Conservation (phyloP, 35 echinoderm and acorn worm genomes). For the Eucidaris tribuloides region DNA sequence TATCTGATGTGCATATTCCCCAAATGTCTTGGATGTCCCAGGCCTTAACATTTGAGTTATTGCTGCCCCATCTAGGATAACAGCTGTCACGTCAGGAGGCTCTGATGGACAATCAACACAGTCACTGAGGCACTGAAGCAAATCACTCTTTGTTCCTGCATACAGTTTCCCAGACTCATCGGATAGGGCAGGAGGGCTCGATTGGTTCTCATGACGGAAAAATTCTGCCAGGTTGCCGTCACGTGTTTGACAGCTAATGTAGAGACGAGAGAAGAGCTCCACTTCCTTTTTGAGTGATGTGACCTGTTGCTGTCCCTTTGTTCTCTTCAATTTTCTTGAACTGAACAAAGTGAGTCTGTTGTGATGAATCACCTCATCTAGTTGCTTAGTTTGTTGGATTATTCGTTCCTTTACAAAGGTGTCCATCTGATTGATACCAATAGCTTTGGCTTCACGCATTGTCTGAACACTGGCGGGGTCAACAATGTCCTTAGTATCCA, state of each 20-base stretch:
- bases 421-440: conserved; percentile 15
- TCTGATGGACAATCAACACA: not conserved
- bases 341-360: not conserved
- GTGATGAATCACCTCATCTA: not conserved
- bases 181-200: conserved; percentile 37
- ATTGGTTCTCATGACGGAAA: conserved; percentile 54
- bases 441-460: not conserved
- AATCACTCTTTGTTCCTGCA: conserved; percentile 25
- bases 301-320: not conserved
- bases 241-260: conserved; percentile 30
- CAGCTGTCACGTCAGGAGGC: not conserved
- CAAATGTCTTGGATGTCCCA: conserved; percentile 33
- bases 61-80: conserved; percentile 46
- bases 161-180: not conserved
- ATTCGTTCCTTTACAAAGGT: conserved; percentile 33
- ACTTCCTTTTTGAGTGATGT: conserved; percentile 40
- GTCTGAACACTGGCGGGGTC: not conserved
- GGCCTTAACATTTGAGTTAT: conserved; percentile 49
- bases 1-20: conserved; percentile 28
- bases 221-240: conserved; percentile 46
- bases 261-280: conserved; percentile 1
- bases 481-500: conserved; percentile 39
- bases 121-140: conserved; percentile 17
- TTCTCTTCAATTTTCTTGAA: not conserved
- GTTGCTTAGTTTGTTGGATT: not conserved